Evolutionary conservation across 2,888 invertebrate genomes (phyloP).

Genomic region (Phengaris arion): DNA sequence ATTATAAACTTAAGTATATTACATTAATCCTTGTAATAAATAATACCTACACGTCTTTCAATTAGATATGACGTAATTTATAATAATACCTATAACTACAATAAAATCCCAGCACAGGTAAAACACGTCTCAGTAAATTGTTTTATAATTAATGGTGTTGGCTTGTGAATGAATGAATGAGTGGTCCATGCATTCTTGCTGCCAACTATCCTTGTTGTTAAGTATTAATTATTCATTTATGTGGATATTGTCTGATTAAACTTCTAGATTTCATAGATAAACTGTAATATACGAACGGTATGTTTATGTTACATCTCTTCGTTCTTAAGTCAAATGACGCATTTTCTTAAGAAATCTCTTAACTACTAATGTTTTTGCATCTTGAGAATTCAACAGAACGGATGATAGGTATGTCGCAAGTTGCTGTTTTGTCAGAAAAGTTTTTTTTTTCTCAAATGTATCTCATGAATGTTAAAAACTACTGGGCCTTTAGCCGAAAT

Average conservation of each 20-base stretch:
- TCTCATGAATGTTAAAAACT: too few species aligned
- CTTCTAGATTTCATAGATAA: constrained; percentile 2
- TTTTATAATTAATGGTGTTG: neutral
- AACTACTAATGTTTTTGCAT: neutral
- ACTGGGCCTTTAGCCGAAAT: too few species aligned
- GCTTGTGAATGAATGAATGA: neutral
- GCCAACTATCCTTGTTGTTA: neutral
- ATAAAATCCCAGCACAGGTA: neutral
- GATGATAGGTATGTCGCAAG: neutral
- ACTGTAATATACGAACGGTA: neutral
- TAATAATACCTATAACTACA: neutral
- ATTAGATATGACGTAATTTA: too few species aligned
- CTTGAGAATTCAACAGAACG: neutral
- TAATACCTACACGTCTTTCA: neutral
- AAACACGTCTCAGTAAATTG: neutral
- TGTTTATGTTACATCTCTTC: neutral
- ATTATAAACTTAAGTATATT: neutral
- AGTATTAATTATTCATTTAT: neutral
- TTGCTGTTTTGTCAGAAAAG: neutral
- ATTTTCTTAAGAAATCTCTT: neutral
- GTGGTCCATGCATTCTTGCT: neutral
- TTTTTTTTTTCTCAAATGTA: too few species aligned
- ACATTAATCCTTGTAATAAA: neutral
- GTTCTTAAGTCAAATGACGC: neutral
- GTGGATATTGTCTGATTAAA: neutral